Conservation (phyloP, 2,113 vertebrate species). For the Puffinus mauretanicus region DNA sequence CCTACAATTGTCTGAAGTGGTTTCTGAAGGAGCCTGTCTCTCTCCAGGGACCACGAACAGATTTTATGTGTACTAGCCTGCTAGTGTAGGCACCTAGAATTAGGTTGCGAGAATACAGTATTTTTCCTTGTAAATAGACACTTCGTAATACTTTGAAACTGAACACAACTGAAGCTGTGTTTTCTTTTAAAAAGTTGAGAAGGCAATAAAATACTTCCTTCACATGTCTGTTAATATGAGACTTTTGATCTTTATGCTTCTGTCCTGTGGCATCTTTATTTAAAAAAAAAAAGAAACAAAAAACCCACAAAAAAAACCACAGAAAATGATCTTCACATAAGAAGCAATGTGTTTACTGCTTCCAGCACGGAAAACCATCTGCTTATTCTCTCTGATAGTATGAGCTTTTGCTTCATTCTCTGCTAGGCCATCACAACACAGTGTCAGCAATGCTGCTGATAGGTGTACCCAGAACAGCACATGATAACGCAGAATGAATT, state of each 20-base stretch:
- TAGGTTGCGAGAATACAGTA: neutral
- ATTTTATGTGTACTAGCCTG: neutral
- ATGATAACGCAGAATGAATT: neutral
- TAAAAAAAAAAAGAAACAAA: neutral
- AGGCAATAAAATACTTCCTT: constrained; percentile 39
- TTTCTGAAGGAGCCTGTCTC: neutral
- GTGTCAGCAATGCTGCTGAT: neutral
- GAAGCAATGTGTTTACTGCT: constrained; percentile 43
- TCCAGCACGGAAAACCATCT: constrained; percentile 23
- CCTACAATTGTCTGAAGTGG: neutral
- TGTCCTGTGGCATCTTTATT: constrained; percentile 26
- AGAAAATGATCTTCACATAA: neutral
- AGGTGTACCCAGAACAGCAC: neutral
- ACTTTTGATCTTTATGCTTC: neutral
- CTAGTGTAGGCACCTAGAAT: neutral
- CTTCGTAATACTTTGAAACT: neutral
- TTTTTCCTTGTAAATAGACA: neutral
- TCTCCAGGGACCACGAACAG: neutral
- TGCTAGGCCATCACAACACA: neutral
- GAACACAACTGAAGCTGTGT: neutral
- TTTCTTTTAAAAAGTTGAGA: constrained; percentile 11
- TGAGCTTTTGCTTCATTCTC: constrained; percentile 9
- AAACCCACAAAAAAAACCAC: neutral
- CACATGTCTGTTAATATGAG: constrained; percentile 29
- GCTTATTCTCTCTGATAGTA: constrained; percentile 17